Evolutionary conservation across 2,888 invertebrate species (phyloP).

Genomic region (Bombylius major): DNA sequence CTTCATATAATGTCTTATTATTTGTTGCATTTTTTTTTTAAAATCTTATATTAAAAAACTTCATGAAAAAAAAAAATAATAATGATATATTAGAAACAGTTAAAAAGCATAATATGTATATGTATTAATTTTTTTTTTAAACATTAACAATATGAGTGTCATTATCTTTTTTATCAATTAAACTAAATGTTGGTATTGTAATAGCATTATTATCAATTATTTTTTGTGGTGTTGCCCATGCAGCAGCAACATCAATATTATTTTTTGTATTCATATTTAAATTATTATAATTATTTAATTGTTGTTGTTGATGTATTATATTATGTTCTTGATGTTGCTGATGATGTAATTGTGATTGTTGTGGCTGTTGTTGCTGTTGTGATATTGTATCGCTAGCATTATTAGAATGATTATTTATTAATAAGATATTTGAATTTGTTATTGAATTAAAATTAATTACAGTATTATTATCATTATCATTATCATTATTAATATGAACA

Average conservation of each 20-base stretch:
- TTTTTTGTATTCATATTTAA: no score
- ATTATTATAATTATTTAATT: no score
- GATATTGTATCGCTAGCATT: conserved; percentile 3
- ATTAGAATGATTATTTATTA: conserved; percentile 9
- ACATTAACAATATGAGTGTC: conserved; percentile 13
- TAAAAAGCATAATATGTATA: background rate
- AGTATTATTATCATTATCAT: conserved; percentile 13
- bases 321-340: background rate
- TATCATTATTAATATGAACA: conserved; percentile 1
- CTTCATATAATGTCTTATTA: no score
- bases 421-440: background rate
- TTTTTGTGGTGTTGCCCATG: conserved; percentile 3
- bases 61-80: background rate
- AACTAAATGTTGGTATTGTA: background rate
- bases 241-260: conserved; percentile 4
- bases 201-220: background rate
- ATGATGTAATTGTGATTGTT: background rate
- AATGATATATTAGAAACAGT: background rate
- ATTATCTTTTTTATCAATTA: conserved; percentile 7
- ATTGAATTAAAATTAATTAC: conserved; percentile 10
- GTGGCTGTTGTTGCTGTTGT: background rate
- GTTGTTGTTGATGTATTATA: no score
- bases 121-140: conserved; percentile 4
- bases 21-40: no score
- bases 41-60: no score